Evolutionary conservation across 2,888 invertebrate species (phyloP).

Genomic region (Eudemis profundana): DNA sequence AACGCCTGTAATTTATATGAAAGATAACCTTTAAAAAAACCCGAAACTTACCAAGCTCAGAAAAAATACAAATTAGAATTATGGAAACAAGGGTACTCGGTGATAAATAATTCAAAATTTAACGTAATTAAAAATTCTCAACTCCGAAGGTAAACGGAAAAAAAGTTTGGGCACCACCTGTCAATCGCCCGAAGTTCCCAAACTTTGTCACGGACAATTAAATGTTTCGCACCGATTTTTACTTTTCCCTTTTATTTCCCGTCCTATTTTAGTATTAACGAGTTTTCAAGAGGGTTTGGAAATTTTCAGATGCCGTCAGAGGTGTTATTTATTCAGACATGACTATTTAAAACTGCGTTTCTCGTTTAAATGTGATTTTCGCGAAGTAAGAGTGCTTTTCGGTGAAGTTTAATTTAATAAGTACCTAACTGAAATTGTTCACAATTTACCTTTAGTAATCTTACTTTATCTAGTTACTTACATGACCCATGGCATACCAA

Average conservation of each 20-base stretch:
- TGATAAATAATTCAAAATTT: background rate
- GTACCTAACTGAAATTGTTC: too few species aligned
- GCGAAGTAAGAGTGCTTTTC: too few species aligned
- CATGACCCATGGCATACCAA: too few species aligned
- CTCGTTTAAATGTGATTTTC: too few species aligned
- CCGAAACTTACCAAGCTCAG: too few species aligned
- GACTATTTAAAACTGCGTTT: background rate
- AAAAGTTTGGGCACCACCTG: constrained; percentile 35
- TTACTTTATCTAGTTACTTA: too few species aligned
- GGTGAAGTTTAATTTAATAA: too few species aligned
- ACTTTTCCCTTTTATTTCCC: constrained; percentile 28
- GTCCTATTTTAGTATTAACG: constrained; percentile 21
- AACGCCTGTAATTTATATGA: too few species aligned
- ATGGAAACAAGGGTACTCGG: background rate
- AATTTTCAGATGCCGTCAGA: background rate
- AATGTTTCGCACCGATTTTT: constrained; percentile 27
- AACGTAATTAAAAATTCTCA: background rate
- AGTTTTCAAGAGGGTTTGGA: constrained; percentile 1
- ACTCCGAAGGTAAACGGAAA: constrained; percentile 7
- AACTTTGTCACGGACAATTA: constrained; percentile 33
- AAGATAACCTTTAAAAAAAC: too few species aligned
- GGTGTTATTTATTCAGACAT: background rate
- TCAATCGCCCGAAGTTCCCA: constrained; percentile 22
- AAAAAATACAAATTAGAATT: background rate
- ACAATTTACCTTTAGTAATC: too few species aligned